Conservation (phyloP, 35 echinoderm and acorn worm genomes). For the Stichopus chloronotus region DNA sequence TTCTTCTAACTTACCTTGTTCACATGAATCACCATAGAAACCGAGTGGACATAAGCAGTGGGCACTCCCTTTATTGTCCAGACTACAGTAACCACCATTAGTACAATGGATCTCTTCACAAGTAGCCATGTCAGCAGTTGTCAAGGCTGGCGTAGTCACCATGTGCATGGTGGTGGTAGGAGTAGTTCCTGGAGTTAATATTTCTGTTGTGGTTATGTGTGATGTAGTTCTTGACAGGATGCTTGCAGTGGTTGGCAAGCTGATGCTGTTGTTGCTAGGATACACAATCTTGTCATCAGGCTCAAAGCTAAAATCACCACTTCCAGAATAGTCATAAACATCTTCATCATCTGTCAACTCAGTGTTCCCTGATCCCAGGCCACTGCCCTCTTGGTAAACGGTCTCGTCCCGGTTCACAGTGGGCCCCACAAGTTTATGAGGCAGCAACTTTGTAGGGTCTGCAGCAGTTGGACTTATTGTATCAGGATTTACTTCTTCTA, state of each 20-base stretch:
- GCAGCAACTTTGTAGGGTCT: neutral
- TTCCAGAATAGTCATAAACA: slow-evolving; percentile 16
- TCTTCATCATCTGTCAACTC: slow-evolving; percentile 34
- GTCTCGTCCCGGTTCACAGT: neutral
- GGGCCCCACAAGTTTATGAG: neutral
- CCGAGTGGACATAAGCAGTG: slow-evolving; percentile 42
- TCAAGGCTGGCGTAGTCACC: neutral
- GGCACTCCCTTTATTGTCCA: slow-evolving; percentile 34
- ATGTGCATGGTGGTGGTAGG: neutral
- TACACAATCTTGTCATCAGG: neutral
- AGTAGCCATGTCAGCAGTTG: neutral
- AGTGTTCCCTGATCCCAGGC: neutral
- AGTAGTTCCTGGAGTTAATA: neutral
- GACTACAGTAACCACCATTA: slow-evolving; percentile 25
- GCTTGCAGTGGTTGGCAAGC: neutral
- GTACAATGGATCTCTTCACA: slow-evolving; percentile 17
- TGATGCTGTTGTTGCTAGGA: neutral
- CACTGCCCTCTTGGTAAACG: neutral
- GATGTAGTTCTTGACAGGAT: neutral
- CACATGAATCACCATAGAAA: slow-evolving; percentile 19
- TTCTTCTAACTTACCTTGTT: slow-evolving; percentile 16
- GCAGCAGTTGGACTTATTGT: neutral
- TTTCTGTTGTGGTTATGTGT: neutral
- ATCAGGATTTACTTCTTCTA: neutral
- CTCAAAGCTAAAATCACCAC: slow-evolving; percentile 5